Evolutionary conservation across 2,113 vertebrate species (phyloP).

Genomic region (Tonatia bakeri): DNA sequence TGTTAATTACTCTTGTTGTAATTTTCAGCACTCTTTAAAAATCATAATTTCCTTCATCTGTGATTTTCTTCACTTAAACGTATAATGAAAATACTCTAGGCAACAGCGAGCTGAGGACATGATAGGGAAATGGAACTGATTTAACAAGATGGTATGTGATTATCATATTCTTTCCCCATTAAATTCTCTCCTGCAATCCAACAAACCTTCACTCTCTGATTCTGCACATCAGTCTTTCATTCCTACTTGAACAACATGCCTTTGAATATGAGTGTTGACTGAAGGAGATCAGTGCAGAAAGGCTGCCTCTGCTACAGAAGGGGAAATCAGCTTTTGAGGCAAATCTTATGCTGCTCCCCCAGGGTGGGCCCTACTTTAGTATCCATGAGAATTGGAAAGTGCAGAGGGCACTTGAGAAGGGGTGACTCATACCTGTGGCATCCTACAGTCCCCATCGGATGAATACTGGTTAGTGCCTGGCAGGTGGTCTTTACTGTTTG

Average conservation of each 20-base stretch:
- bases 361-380: background rate
- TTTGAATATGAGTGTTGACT: background rate
- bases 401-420: background rate
- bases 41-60: background rate
- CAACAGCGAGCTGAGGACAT: background rate
- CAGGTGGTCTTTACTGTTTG: background rate
- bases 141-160: background rate
- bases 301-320: background rate
- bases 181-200: background rate
- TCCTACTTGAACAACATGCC: background rate
- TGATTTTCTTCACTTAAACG: slow-evolving; percentile 5
- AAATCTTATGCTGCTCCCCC: background rate
- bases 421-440: background rate
- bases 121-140: background rate
- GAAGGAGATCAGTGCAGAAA: background rate
- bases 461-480: background rate
- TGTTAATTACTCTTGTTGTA: background rate
- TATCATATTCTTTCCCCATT: background rate
- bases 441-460: background rate
- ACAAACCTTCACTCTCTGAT: background rate
- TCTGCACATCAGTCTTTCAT: background rate
- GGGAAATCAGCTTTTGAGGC: slow-evolving; percentile 22
- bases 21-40: slow-evolving; percentile 6
- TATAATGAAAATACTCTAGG: background rate
- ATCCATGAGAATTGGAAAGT: background rate